Conservation (phyloP, 2,797 vertebrate genomes). For the Enteromius treurensis region DNA sequence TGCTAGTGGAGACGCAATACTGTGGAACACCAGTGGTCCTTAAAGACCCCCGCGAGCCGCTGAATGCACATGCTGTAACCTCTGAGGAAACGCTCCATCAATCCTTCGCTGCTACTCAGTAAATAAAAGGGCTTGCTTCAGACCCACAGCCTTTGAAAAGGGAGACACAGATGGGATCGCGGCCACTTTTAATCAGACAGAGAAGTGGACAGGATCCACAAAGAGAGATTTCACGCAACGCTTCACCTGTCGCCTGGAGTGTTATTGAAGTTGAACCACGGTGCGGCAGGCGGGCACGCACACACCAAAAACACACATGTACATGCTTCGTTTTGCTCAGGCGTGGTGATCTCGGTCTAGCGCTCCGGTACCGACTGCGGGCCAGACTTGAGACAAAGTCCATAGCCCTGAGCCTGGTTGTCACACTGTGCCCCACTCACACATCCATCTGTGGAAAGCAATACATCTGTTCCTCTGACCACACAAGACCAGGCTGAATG, state of each 20-base stretch:
- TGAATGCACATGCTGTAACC: constrained; percentile 55
- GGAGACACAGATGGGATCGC: constrained; percentile 63
- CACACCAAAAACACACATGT: constrained; percentile 43
- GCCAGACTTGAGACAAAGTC: constrained; percentile 77
- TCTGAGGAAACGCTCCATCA: constrained; percentile 55
- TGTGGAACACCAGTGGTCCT: constrained; percentile 52
- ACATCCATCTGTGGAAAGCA: constrained; percentile 83
- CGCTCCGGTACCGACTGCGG: constrained; percentile 68
- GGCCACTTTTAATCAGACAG: constrained; percentile 64
- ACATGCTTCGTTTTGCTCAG: constrained; percentile 36
- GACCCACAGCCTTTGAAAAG: constrained; percentile 58
- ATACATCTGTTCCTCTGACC: constrained; percentile 75
- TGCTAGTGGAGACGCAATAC: constrained; percentile 44
- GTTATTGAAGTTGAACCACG: constrained; percentile 66
- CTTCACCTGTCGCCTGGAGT: constrained; percentile 69
- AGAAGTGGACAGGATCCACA: constrained; percentile 62
- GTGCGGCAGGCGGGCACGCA: constrained; percentile 43
- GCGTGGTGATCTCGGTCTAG: constrained; percentile 60
- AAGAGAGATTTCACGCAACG: constrained; percentile 67
- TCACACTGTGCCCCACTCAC: constrained; percentile 80
- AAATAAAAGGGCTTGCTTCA: constrained; percentile 61
- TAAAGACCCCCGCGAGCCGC: constrained; percentile 50
- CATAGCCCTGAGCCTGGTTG: constrained; percentile 76
- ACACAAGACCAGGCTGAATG: constrained; percentile 75
- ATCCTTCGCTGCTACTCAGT: constrained; percentile 54